Evolutionary conservation across 2,113 vertebrate genomes (phyloP).

Genomic region (Nothocercus julius): DNA sequence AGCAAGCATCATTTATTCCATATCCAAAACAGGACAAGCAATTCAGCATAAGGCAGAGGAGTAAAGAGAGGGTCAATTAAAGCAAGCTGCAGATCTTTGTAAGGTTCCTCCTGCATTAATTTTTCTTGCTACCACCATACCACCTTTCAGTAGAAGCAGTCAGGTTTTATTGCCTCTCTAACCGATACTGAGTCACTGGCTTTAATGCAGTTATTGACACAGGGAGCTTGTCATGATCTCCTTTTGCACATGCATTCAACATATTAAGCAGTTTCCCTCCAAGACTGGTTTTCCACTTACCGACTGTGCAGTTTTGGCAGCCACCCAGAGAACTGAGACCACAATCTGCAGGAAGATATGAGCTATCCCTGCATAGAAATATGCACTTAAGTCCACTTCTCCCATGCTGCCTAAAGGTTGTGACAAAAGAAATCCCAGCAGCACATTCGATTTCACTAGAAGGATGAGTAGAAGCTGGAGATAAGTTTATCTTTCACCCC

Average conservation of each 20-base stretch:
- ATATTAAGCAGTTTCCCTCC: accelerated
- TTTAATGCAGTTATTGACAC: accelerated
- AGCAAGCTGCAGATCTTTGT: not conserved
- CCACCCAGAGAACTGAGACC: accelerated
- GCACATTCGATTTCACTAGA: not conserved
- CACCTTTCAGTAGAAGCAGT: not conserved
- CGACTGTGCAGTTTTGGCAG: not conserved
- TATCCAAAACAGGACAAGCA: constrained; percentile 1
- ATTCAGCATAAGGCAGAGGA: not conserved
- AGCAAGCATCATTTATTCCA: not conserved
- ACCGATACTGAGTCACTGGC: accelerated
- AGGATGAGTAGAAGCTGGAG: not conserved
- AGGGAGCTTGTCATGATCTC: not conserved
- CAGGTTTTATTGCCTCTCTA: accelerated
- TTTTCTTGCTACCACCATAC: not conserved
- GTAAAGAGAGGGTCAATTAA: not conserved
- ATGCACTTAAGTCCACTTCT: accelerated
- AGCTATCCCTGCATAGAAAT: not conserved
- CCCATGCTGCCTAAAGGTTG: accelerated
- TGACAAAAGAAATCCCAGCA: not conserved
- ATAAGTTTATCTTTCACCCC: not conserved
- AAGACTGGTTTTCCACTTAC: accelerated
- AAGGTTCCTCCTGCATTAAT: not conserved
- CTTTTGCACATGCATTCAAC: accelerated
- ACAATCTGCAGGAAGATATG: not conserved